Percentiles rank a stretch among this genome's conserved stretches.
Evolutionary conservation across 2,113 vertebrate species (phyloP).

Genomic region (Trogon surrucura): DNA sequence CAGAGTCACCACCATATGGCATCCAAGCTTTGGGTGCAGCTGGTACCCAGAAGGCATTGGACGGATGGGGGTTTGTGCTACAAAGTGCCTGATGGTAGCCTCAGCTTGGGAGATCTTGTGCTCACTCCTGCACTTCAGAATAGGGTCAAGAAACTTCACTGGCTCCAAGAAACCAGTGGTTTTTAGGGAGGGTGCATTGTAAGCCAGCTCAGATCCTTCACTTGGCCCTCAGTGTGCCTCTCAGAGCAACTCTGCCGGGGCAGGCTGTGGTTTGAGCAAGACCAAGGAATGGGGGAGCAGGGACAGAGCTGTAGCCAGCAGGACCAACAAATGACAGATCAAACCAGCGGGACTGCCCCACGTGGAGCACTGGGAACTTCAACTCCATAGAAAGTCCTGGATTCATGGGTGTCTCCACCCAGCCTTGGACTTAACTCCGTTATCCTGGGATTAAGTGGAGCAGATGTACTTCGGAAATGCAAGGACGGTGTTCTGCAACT

Average conservation of each 20-base stretch:
- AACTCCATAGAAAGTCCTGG: not conserved
- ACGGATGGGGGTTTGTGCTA: not conserved
- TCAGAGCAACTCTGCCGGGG: not conserved
- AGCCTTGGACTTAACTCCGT: not conserved
- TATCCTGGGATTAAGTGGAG: not conserved
- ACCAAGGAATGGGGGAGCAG: not conserved
- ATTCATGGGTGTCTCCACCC: fast-evolving
- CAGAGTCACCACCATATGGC: not conserved
- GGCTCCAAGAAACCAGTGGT: not conserved
- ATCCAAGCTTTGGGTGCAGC: not conserved
- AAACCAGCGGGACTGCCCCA: not conserved
- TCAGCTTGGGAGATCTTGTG: not conserved
- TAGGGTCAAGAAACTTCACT: not conserved
- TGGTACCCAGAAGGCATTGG: not conserved
- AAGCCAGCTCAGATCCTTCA: not conserved
- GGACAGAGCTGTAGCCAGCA: not conserved
- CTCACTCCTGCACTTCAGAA: not conserved
- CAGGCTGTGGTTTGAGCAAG: not conserved
- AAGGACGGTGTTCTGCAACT: not conserved
- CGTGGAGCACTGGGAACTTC: not conserved
- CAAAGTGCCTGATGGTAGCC: not conserved
- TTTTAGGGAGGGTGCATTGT: not conserved
- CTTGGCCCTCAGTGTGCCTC: not conserved
- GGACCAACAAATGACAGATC: not conserved
- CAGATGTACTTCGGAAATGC: not conserved